These are phyloP conservation scores for Ophioninae sp. DNA, from an alignment of 2,888 invertebrate species.

Conservation along the genomic window DNA sequence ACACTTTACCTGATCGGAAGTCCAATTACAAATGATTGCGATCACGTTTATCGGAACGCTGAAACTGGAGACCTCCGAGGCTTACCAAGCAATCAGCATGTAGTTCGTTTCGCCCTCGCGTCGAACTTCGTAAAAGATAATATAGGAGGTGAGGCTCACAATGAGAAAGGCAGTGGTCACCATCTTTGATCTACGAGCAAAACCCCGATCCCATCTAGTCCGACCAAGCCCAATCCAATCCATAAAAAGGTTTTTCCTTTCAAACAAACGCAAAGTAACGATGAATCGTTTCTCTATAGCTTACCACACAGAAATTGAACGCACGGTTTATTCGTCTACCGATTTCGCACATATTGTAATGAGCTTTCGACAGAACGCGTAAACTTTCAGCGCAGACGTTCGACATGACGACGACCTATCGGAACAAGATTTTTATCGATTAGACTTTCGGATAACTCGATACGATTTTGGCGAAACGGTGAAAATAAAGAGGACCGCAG, in stretches of 20 bases:
- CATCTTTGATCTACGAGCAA: slow-evolving; percentile 44
- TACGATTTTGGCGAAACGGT: background rate
- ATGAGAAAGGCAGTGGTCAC: slow-evolving; percentile 51
- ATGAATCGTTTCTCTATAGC: background rate
- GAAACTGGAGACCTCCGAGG: slow-evolving; percentile 49
- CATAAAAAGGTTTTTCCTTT: background rate
- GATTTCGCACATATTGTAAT: slow-evolving; percentile 45
- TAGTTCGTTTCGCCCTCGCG: slow-evolving; percentile 31
- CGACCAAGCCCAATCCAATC: too few species aligned
- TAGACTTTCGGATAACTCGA: background rate
- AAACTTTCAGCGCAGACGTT: slow-evolving; percentile 57
- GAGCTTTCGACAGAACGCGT: slow-evolving; percentile 36
- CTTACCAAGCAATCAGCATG: slow-evolving; percentile 21
- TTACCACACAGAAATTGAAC: slow-evolving; percentile 45
- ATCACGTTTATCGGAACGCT: slow-evolving; percentile 54
- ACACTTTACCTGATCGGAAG: slow-evolving; percentile 47
- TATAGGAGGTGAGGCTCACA: slow-evolving; percentile 54
- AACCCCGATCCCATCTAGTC: too few species aligned
- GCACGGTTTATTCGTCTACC: slow-evolving; percentile 44
- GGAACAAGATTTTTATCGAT: background rate
- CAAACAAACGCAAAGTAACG: background rate
- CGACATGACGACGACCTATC: slow-evolving; percentile 29
- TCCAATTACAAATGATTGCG: slow-evolving; percentile 59
- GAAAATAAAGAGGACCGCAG: slow-evolving; percentile 35
- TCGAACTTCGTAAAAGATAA: slow-evolving; percentile 54